Base-by-base conservation (phyloP, 2,797 vertebrate genomes). In the Gymnothorax reevesii region DNA sequence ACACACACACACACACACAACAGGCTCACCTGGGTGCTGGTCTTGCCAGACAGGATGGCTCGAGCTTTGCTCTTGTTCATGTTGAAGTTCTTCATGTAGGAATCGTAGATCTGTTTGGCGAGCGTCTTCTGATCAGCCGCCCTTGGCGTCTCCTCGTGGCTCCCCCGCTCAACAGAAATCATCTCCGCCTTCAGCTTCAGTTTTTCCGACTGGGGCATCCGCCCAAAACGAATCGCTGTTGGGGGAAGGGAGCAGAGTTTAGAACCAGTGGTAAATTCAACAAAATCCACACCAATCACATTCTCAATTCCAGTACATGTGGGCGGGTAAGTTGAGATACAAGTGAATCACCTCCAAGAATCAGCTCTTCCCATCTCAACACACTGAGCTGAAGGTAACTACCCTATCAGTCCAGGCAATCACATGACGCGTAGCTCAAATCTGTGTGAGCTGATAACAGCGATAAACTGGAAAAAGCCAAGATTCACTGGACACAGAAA, bases 61-160 rank as follows among this genome's bases (percentile, higher is more conserved):
- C 98, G 95, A 87, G 98, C 97, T 94, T 99, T 99, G 90, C 97
- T 94, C 94, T 99, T 99, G 96, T 97, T 99, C 98, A 99, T 99
- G 91, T 96, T 99, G 94, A 99, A 99, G 94, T 97, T 99, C 95
- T 98, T 99, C 94, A 98, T 92, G 95, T 99, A 99, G 90, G 98
- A 98, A 87, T 99, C 98, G 1, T 98, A 97, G 91, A 99, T 99
- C 90, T 97, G 96, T 93, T 95, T 97, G 91, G 98, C 98, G 73
- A 99, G 96, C 2, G 97, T 98, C 91, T 97, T 98, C 92, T 99
- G 98, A 92, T 99, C 98, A 2, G 97, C 97, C 0, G 96, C 89
- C 88, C 96, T 96, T 0, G 97, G 95, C 90, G 98, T 96, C 84
- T 96, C 96, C 13, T 95, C 86, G 15, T 97, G 2, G 33, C 33